Evolutionary conservation across 2,113 vertebrate genomes (phyloP).

Genomic region (Mastomys coucha): DNA sequence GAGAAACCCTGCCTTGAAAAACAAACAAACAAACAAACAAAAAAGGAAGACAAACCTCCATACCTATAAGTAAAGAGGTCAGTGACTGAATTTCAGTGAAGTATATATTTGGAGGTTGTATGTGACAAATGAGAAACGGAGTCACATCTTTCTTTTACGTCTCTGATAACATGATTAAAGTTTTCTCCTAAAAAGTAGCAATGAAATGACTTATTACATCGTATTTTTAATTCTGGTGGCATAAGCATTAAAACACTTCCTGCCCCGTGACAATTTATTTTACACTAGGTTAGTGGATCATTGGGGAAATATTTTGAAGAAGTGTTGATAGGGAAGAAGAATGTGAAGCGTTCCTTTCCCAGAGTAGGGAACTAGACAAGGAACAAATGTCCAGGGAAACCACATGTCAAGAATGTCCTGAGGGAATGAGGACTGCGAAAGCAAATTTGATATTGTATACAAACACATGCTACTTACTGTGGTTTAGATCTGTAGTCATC

Average conservation of each 20-base stretch:
- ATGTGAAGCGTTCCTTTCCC: background rate
- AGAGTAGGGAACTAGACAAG: background rate
- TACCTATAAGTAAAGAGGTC: background rate
- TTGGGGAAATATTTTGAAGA: background rate
- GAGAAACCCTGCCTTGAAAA: too few species aligned
- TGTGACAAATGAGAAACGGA: background rate
- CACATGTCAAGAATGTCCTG: too few species aligned
- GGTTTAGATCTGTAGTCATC: background rate
- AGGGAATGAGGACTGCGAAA: rapidly evolving
- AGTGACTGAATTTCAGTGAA: background rate
- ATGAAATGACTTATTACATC: background rate
- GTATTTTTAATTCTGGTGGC: background rate
- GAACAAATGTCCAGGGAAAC: background rate
- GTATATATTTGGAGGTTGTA: background rate
- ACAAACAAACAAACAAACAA: too few species aligned
- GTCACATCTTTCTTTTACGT: background rate
- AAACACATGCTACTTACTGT: background rate
- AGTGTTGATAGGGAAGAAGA: background rate
- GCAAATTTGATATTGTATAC: background rate
- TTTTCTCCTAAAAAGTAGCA: background rate
- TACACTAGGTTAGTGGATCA: background rate
- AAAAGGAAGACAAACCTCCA: background rate
- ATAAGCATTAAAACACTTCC: background rate
- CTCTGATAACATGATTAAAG: background rate
- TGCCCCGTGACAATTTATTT: background rate